Base-by-base conservation (phyloP, 2,113 vertebrate genomes). In the Rhinoderma darwinii region DNA sequence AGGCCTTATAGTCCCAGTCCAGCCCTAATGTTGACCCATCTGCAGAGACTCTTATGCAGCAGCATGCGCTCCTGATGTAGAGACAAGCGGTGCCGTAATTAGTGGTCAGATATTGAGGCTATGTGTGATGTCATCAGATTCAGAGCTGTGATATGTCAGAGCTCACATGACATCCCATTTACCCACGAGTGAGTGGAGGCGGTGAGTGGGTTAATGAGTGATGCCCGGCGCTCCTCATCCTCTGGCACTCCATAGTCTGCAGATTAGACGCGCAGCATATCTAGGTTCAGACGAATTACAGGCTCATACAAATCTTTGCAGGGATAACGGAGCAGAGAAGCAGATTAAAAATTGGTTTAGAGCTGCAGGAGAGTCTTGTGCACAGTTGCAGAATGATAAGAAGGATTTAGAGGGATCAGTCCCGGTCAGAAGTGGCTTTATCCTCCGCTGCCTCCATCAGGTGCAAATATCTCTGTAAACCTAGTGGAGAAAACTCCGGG, bases 251-350 rank as follows among this genome's bases (percentile, higher is more conserved):
- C 25, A 39, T 39, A 51, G 44, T 82, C 54, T 47, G 37, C 9
- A 50, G 70, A 51, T 84, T 74, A 84, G 32, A n/a, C 25, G 30
- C 51, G 17, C 41, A 12, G 20, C n/a, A 3, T 5, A 66, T 75
- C 51, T 35, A 30, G 75, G 22, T 59, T 82, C 50, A 75, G 86
- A 82, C 44, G 84, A 37, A 74, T 87, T 87, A 87, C 37, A 61
- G 76, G 50, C 61, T 86, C 72, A 86, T 81, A 39, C 51, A 87
- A 74, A 87, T 87, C 86, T 82, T 74, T 63, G 39, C 54, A 82
- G 54, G 76, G 86, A 87, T 87, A 82, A 87, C 77, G 2, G 78
- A n/a, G 18, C 66, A 14, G 11, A 30, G 78, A 41, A 37, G 86
- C 84, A 50, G 86, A 87, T 87, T 82, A 87, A 6, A 50, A 14